These are phyloP conservation scores for Babylonia areolata DNA, from an alignment of 1,140 invertebrate species.

Conservation along the genomic window DNA sequence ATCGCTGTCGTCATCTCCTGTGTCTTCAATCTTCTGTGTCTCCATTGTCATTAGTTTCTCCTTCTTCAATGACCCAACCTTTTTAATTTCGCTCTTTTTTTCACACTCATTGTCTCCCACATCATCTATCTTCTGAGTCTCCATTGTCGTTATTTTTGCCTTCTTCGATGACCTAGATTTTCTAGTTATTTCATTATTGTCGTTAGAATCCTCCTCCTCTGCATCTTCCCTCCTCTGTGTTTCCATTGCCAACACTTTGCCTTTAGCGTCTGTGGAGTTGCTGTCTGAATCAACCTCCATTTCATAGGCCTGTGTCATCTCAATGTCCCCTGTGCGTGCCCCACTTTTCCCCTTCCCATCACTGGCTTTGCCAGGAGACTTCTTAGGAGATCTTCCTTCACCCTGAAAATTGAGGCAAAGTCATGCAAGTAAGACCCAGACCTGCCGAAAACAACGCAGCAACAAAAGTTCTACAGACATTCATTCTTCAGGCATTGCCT, in stretches of 20 bases:
- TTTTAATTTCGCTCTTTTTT: not conserved
- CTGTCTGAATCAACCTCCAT: constrained; percentile 34
- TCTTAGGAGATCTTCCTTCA: not conserved
- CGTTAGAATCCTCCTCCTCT: not conserved
- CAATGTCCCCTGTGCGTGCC: not conserved
- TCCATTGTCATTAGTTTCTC: not conserved
- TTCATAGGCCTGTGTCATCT: constrained; percentile 38
- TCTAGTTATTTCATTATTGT: constrained; percentile 3
- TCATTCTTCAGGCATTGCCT: too few relatives aligned
- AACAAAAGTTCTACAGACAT: too few relatives aligned
- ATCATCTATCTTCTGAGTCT: constrained; percentile 19
- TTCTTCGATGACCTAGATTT: not conserved
- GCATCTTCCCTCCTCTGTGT: too few relatives aligned
- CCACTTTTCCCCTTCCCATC: not conserved
- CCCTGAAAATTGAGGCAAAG: not conserved
- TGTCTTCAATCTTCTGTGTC: constrained; percentile 3
- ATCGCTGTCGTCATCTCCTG: not conserved
- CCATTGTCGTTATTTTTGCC: not conserved
- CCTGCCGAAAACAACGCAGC: not conserved
- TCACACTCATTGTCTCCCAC: not conserved
- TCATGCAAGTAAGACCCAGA: not conserved
- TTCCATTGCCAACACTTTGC: not conserved
- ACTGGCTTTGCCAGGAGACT: constrained; percentile 22
- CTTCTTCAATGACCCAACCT: not conserved
- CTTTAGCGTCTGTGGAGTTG: not conserved